Conservation (phyloP, 2,888 invertebrate genomes). For the Drosophila helvetica region DNA sequence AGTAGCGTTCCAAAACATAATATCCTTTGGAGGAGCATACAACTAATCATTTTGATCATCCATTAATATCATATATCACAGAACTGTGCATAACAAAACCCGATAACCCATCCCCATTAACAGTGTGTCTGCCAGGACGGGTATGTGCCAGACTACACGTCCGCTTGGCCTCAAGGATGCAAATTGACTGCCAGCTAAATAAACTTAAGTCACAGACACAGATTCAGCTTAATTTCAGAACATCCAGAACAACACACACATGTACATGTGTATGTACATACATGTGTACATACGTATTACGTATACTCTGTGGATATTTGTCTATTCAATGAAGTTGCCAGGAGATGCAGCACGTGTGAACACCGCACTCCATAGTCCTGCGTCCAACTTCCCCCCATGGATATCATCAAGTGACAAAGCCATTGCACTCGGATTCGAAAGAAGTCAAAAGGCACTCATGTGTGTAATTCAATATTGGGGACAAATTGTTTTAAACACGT, state of each 20-base stretch:
- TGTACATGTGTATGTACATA: neutral
- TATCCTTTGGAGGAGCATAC: neutral
- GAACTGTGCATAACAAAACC: neutral
- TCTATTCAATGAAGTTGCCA: neutral
- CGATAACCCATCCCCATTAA: neutral
- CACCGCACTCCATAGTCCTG: neutral
- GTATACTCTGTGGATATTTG: neutral
- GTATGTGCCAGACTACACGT: constrained; percentile 1
- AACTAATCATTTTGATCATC: neutral
- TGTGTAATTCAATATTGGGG: constrained; percentile 76
- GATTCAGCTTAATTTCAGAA: constrained; percentile 21
- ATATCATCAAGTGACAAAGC: constrained; percentile 18
- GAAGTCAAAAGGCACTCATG: constrained; percentile 67
- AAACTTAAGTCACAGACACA: constrained; percentile 32
- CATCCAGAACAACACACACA: neutral
- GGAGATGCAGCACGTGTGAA: constrained; percentile 1
- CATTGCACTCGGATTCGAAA: constrained; percentile 29
- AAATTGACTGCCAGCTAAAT: constrained; percentile 36
- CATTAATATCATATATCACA: neutral
- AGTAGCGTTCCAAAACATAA: neutral
- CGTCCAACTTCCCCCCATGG: constrained; percentile 1
- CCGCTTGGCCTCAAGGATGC: constrained; percentile 17
- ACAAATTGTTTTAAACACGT: constrained; percentile 81
- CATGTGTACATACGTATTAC: neutral
- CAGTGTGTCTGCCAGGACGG: neutral